Conservation (phyloP, 92 coral and sea anemone genomes). For the Isaurus tuberculatus region DNA sequence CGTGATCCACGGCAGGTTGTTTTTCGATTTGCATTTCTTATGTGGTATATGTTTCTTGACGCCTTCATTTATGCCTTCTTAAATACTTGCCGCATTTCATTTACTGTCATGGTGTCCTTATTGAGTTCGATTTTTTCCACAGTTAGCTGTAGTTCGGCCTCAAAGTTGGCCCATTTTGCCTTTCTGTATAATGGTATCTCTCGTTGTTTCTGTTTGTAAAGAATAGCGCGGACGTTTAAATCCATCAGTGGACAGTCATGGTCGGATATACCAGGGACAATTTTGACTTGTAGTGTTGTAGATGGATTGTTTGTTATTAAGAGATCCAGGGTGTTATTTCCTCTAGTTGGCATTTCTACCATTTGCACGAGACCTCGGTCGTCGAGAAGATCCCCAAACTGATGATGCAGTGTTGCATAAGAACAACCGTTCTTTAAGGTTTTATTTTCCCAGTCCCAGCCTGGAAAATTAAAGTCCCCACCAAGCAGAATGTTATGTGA, state of each 20-base stretch:
- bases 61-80: conserved; percentile 37
- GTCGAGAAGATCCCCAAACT: conserved; percentile 68
- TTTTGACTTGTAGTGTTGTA: conserved; percentile 31
- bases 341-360: conserved; percentile 26
- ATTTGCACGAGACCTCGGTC: conserved; percentile 60
- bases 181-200: conserved; percentile 66
- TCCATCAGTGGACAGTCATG: conserved; percentile 66
- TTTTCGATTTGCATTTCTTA: conserved; percentile 27
- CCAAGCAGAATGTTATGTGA: too few relatives aligned
- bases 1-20: conserved; percentile 56
- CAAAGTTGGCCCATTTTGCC: conserved; percentile 55
- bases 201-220: conserved; percentile 57
- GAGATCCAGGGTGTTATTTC: conserved; percentile 52
- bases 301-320: conserved; percentile 60
- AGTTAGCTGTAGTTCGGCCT: conserved; percentile 37
- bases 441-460: conserved; percentile 4
- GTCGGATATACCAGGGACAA: conserved; percentile 62
- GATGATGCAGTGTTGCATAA: too few relatives aligned
- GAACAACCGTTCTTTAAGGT: background rate
- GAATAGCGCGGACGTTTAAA: conserved; percentile 52
- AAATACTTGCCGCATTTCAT: conserved; percentile 56
- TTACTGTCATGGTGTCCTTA: conserved; percentile 43
- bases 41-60: conserved; percentile 41
- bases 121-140: conserved; percentile 21
- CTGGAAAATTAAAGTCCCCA: too few relatives aligned